Evolutionary conservation across 92 coral and sea anemone genomes (phyloP).

Genomic region (Paramuricea clavata): DNA sequence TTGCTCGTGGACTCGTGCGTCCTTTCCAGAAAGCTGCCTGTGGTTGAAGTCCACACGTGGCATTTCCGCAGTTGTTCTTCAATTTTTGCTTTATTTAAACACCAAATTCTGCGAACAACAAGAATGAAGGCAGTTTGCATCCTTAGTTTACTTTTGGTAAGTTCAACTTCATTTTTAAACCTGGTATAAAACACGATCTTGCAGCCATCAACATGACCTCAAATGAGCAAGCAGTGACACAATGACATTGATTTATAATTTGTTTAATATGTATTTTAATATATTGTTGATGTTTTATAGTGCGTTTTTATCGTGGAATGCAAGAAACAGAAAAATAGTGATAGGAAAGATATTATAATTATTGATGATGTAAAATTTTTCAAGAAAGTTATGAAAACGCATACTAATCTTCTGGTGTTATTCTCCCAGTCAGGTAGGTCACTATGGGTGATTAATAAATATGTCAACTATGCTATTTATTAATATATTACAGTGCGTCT

Average conservation of each 20-base stretch:
- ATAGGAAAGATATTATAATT: slow-evolving; percentile 80
- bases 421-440: slow-evolving; percentile 83
- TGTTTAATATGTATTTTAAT: too few relatives aligned
- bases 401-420: slow-evolving; percentile 88
- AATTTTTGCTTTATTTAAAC: background rate
- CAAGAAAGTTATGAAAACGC: slow-evolving; percentile 92
- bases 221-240: slow-evolving; percentile 40
- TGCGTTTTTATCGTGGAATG: slow-evolving; percentile 1
- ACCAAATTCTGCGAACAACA: background rate
- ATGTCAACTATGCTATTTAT: background rate
- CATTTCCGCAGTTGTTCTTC: background rate
- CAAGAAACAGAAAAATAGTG: slow-evolving; percentile 71
- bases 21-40: background rate
- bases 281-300: slow-evolving; percentile 9
- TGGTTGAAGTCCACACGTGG: slow-evolving; percentile 32
- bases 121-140: slow-evolving; percentile 25
- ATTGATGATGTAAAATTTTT: slow-evolving; percentile 87
- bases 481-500: too few relatives aligned
- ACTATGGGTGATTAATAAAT: background rate
- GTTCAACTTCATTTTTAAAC: background rate
- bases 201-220: background rate
- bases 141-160: slow-evolving; percentile 13
- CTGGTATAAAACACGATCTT: background rate
- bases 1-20: slow-evolving; percentile 10
- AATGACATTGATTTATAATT: background rate